These are phyloP conservation scores for Fissipunctia ypsillon DNA, from an alignment of 2,888 invertebrate genomes.

Conservation along the genomic window DNA sequence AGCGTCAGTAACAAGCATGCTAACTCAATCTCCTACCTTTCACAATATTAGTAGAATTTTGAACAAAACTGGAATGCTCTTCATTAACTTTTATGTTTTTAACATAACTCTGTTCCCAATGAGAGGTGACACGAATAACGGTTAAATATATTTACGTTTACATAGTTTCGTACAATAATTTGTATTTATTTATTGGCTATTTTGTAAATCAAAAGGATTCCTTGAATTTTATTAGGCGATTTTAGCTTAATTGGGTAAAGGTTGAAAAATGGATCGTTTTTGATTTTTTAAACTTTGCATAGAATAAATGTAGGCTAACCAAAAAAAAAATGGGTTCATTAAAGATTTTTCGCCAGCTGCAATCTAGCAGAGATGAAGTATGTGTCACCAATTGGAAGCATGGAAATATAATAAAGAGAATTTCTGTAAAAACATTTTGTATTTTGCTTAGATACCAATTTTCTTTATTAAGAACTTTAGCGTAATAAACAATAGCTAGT, in stretches of 20 bases:
- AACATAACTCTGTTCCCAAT: slow-evolving; percentile 13
- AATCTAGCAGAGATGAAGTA: neutral
- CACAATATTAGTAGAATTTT: neutral
- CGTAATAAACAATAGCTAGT: neutral
- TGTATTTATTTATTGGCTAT: slow-evolving; percentile 15
- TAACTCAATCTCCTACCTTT: neutral
- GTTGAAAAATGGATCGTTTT: slow-evolving; percentile 11
- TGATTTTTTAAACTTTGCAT: neutral
- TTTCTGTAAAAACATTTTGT: neutral
- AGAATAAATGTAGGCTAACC: no score
- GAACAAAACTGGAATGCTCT: neutral
- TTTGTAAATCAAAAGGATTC: slow-evolving; percentile 25
- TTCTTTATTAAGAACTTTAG: neutral
- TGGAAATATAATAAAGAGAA: neutral
- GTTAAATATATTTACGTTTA: slow-evolving; percentile 1
- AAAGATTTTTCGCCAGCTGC: neutral
- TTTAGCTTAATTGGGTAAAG: neutral
- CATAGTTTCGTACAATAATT: neutral
- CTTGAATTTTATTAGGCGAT: neutral
- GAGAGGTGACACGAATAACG: slow-evolving; percentile 21
- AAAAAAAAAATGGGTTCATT: neutral
- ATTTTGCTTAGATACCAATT: no score
- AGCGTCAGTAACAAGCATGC: neutral
- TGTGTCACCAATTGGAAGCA: neutral
- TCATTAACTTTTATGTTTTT: slow-evolving; percentile 11